Conservation (phyloP, 1,140 invertebrate genomes). For the Episyrphus balteatus region DNA sequence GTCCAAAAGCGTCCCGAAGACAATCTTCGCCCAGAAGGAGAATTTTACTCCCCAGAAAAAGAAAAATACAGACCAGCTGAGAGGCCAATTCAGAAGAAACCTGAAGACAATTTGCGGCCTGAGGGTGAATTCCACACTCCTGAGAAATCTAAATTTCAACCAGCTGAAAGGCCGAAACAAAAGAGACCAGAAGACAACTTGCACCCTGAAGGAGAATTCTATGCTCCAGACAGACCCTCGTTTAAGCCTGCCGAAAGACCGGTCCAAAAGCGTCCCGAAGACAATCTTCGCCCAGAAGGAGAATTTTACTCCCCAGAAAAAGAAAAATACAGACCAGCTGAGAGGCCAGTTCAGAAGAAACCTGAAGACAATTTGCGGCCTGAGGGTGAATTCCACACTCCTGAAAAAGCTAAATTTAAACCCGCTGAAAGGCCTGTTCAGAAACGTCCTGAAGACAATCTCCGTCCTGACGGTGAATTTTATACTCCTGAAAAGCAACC, state of each 20-base stretch:
- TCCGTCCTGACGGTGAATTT: constrained; percentile 48
- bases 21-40: constrained; percentile 46
- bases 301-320: constrained; percentile 42
- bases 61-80: constrained; percentile 40
- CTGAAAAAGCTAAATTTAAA: constrained; percentile 41
- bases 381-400: constrained; percentile 53
- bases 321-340: constrained; percentile 32
- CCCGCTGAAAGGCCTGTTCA: constrained; percentile 39
- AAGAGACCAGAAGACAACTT: constrained; percentile 51
- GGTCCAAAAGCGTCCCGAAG: constrained; percentile 46
- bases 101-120: constrained; percentile 47
- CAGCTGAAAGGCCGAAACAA: constrained; percentile 43
- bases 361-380: constrained; percentile 48
- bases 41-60: constrained; percentile 41
- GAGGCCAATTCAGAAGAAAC: constrained; percentile 37
- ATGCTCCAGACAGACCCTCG: constrained; percentile 42
- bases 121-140: constrained; percentile 49
- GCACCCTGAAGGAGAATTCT: constrained; percentile 54
- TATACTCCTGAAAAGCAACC: constrained; percentile 37
- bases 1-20: constrained; percentile 38
- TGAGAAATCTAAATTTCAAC: constrained; percentile 21
- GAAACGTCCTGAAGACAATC: constrained; percentile 42
- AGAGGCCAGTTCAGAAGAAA: constrained; percentile 36
- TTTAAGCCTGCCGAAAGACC: constrained; percentile 47
- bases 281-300: constrained; percentile 48